Evolutionary conservation across 2,113 vertebrate genomes (phyloP), one percentile per base, ranked within the genome.

Genomic region (Cygnus atratus): DNA sequence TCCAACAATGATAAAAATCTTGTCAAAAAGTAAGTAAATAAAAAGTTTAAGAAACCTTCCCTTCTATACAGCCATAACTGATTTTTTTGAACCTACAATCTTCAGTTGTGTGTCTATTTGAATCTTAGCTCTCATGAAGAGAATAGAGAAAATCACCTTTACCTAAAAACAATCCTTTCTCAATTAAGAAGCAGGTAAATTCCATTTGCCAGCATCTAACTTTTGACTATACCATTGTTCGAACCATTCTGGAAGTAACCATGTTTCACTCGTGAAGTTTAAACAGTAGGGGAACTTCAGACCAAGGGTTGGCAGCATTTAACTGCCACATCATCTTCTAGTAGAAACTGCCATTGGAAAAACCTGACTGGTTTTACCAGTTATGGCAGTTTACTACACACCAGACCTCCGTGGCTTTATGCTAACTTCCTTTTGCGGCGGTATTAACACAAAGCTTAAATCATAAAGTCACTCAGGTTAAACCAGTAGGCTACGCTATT

Each of bases 331-430:
- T 70, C 72, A 78, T 21, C 68, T 75, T 79, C n/a, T n/a, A 84
- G 17, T 2, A 82, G n/a, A 77, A 21, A 52, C 15, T 66, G 50
- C 25, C 73, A 39, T 24, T 6, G 54, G 74, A 59, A 93, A 82
- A 87, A 54, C 0, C 4, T 76, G 54, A 93, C 92, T 73, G 81
- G 95, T 91, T 89, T 93, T 93, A 92, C 95, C 87, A 87, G 95
- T 95, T 94, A 74, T 1, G 25, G 78, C 87, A 85, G 81, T 75
- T 89, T 33, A 68, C 41, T 43, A 57, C 20, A 17, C 24, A 43
- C 74, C 54, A 91, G 19, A 83, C 65, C 50, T 39, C 26, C 58
- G n/a, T 52, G 44, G 31, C 58, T 82, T 82, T 80, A 91, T 0
- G 0, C 22, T 73, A 59, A 93, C 88, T 78, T 94, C 52, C 37